A percentile compares a stretch with the other conserved stretches of the same genome.
phyloP scores from a whole-genome alignment of 2,888 invertebrate genomes.

The Dryobotodes eremita region DNA sequence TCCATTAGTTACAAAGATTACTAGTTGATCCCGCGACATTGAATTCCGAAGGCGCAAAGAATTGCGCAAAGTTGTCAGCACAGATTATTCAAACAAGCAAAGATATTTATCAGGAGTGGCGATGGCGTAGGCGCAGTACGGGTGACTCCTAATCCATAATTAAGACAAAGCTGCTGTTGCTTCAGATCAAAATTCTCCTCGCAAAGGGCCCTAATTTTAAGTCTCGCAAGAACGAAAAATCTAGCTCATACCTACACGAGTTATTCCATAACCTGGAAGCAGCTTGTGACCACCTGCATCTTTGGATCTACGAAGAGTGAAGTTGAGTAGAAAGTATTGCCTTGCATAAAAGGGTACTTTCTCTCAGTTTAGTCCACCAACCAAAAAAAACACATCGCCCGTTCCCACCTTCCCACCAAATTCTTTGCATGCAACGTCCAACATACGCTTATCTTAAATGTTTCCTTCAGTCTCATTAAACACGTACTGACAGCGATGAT shows the following conservation, averaged over 20 bases:
- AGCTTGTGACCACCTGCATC: not conserved
- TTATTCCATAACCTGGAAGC: not conserved
- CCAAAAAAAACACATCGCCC: constrained; percentile 10
- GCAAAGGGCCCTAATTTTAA: not conserved
- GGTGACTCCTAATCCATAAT: not conserved
- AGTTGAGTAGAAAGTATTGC: not conserved
- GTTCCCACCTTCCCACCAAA: constrained; percentile 26
- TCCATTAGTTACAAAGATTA: not conserved
- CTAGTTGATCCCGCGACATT: not conserved
- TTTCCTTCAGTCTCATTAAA: constrained; percentile 64
- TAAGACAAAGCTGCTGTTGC: not conserved
- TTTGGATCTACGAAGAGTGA: not conserved
- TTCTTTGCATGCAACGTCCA: constrained; percentile 30
- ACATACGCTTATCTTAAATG: constrained; percentile 39
- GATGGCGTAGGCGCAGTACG: not conserved
- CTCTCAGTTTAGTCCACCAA: not conserved
- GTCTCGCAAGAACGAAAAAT: not conserved
- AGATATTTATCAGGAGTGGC: not conserved
- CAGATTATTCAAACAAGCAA: not conserved
- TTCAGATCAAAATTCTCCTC: not conserved
- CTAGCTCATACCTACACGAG: not conserved
- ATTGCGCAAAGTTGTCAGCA: not conserved
- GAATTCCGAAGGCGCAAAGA: not conserved
- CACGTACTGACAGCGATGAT: constrained; percentile 52
- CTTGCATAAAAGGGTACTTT: not conserved